Percentiles rank a stretch among this genome's conserved stretches.
Evolutionary conservation across 2,113 vertebrate species (phyloP).

Genomic region (Riparia riparia): DNA sequence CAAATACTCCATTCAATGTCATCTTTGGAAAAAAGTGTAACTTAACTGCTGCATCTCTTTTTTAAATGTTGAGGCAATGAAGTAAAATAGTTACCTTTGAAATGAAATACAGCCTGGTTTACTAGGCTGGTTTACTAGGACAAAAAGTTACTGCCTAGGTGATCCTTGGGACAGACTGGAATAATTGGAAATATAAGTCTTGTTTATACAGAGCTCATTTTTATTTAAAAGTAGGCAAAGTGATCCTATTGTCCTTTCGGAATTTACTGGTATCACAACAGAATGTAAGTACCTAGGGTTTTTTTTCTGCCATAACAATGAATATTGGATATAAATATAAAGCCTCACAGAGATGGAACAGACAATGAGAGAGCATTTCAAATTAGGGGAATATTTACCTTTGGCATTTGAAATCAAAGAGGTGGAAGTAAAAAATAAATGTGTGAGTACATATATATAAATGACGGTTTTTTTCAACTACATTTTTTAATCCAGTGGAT

Average conservation of each 20-base stretch:
- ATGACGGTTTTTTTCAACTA: fast-evolving
- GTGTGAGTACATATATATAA: no score
- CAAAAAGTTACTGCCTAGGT: neutral
- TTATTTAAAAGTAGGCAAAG: neutral
- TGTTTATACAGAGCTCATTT: neutral
- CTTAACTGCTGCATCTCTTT: neutral
- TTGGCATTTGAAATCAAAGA: neutral
- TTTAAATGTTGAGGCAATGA: neutral
- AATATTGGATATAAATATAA: neutral
- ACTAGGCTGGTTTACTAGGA: neutral
- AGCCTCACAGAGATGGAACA: neutral
- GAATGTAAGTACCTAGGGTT: neutral
- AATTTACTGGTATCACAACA: neutral
- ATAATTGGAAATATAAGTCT: neutral
- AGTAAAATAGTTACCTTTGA: neutral
- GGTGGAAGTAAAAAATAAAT: neutral
- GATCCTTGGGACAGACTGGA: neutral
- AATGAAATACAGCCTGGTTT: neutral
- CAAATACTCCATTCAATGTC: neutral
- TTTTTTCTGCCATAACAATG: neutral
- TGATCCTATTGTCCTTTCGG: neutral
- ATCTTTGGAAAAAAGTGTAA: neutral
- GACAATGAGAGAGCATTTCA: neutral
- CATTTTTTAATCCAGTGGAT: neutral
- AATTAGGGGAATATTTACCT: neutral